These are phyloP conservation scores for Sigmodon hispidus DNA, from an alignment of 2,113 vertebrate genomes.

Conservation along the genomic window DNA sequence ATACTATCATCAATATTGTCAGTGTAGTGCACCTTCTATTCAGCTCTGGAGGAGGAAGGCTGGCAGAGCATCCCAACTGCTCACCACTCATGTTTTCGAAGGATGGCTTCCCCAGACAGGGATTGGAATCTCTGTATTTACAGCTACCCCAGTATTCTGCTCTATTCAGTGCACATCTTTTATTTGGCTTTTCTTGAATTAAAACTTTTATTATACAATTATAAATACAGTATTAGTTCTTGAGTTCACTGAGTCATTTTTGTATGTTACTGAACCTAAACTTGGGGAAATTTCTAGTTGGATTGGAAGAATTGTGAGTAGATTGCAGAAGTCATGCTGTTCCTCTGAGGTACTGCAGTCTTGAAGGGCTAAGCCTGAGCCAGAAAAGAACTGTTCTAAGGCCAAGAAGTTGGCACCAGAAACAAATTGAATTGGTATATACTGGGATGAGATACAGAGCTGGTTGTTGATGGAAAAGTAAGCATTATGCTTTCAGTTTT, in stretches of 20 bases:
- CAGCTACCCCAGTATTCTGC: rapidly evolving
- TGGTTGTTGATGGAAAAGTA: neutral
- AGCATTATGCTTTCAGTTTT: neutral
- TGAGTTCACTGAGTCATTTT: neutral
- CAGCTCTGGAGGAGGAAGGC: neutral
- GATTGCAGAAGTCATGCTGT: neutral
- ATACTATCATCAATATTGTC: neutral
- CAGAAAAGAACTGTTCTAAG: neutral
- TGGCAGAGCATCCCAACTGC: neutral
- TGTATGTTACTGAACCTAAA: neutral
- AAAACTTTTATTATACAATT: neutral
- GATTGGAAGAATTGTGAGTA: neutral
- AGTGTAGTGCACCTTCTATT: neutral
- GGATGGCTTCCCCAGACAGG: neutral
- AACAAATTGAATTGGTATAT: neutral
- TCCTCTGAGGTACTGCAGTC: neutral
- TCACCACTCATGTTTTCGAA: neutral
- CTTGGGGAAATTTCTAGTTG: neutral
- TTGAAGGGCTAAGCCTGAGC: neutral
- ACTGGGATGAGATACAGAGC: neutral
- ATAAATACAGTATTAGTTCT: neutral
- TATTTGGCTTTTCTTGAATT: neutral
- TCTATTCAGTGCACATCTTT: neutral
- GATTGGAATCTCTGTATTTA: neutral
- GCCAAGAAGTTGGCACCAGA: neutral